phyloP scores from a whole-genome alignment of 2,888 invertebrate genomes.

The Boloria euphrosyne region DNA sequence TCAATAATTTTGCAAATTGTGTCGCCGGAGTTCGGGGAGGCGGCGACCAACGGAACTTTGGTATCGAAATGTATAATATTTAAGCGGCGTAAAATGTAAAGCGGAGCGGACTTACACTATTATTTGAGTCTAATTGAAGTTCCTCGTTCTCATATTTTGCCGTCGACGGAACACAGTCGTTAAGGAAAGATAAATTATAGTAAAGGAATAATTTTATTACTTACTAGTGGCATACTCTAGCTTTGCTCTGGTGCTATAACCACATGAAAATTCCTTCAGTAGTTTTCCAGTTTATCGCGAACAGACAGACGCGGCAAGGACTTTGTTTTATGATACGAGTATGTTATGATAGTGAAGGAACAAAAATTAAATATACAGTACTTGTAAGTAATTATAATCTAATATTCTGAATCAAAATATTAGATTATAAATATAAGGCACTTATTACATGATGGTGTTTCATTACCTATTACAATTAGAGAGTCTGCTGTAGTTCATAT shows the following conservation, averaged over 20 bases:
- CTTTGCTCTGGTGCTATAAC: no score
- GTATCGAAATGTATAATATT: slow-evolving; percentile 31
- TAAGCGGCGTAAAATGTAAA: slow-evolving; percentile 24
- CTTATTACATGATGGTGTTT: not conserved
- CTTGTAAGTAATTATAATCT: no score
- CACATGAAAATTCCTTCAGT: no score
- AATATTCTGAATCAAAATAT: no score
- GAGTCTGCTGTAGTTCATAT: not conserved
- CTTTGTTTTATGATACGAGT: no score
- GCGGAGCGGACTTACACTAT: slow-evolving; percentile 25
- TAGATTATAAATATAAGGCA: not conserved
- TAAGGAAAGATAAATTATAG: not conserved
- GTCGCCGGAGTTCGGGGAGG: slow-evolving; percentile 24
- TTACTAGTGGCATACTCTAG: no score
- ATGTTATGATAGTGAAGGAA: no score
- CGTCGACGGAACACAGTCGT: slow-evolving; percentile 1
- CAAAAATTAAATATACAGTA: no score
- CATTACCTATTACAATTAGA: not conserved
- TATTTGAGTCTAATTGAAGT: slow-evolving; percentile 20
- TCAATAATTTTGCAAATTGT: slow-evolving; percentile 30
- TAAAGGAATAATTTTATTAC: not conserved
- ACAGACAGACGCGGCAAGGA: no score
- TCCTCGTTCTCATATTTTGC: slow-evolving; percentile 2
- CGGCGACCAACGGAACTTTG: slow-evolving; percentile 37
- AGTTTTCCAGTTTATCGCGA: no score